These are phyloP conservation scores for Vandiemenella viatica DNA, from an alignment of 2,888 invertebrate species.

Conservation along the genomic window DNA sequence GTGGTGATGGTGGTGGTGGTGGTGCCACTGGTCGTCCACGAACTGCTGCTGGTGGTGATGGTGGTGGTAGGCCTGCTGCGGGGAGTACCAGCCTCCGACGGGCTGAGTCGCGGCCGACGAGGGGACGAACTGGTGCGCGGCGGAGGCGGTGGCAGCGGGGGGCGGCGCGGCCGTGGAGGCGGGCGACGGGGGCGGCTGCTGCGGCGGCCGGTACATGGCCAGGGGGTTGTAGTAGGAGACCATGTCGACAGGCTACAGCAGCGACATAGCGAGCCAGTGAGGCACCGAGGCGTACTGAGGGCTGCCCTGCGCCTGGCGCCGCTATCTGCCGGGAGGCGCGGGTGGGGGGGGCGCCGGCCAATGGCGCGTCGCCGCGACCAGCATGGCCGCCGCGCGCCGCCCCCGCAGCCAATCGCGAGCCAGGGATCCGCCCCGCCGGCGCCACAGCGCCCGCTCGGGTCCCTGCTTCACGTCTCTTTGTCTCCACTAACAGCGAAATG, in stretches of 20 bases:
- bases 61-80: conserved; percentile 29
- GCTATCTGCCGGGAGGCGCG: not conserved
- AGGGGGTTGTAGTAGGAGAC: conserved; percentile 59
- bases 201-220: conserved; percentile 51
- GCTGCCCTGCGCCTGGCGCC: not conserved
- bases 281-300: not conserved
- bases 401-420: too few species aligned
- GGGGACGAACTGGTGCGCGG: conserved; percentile 22
- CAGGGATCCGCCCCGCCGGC: too few species aligned
- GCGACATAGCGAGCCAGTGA: too few species aligned
- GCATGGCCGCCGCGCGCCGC: too few species aligned
- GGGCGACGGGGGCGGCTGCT: conserved; percentile 22
- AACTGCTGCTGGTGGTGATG: conserved; percentile 16
- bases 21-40: conserved; percentile 11
- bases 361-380: too few species aligned
- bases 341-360: not conserved
- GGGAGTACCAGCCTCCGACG: conserved; percentile 58
- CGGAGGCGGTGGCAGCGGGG: conserved; percentile 27
- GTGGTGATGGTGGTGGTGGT: conserved; percentile 20
- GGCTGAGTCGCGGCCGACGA: conserved; percentile 44
- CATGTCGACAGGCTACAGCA: conserved; percentile 35
- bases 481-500: too few species aligned
- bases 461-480: too few species aligned
- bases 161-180: not conserved
- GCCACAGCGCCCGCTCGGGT: too few species aligned